Conservation (phyloP, 2,888 invertebrate species). For the Platypus cylindrus region DNA sequence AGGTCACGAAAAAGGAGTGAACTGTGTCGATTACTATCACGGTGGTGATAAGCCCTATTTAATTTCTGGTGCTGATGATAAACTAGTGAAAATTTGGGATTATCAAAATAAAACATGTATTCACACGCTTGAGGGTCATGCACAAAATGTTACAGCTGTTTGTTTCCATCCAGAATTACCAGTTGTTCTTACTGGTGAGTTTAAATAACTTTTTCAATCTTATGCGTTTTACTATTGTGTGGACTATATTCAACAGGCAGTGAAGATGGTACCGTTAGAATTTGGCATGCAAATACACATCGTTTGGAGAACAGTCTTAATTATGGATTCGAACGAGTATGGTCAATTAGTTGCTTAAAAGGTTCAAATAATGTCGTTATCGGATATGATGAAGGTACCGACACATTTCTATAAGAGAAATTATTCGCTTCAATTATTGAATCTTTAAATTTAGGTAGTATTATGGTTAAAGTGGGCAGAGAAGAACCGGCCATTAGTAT, state of each 20-base stretch:
- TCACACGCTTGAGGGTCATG: constrained; percentile 94
- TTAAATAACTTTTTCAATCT: neutral
- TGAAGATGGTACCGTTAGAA: constrained; percentile 93
- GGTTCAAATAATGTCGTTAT: constrained; percentile 95
- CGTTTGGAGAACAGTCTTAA: constrained; percentile 91
- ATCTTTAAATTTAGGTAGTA: constrained; percentile 44
- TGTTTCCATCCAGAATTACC: constrained; percentile 98
- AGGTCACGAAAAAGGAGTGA: constrained; percentile 97
- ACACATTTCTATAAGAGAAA: neutral
- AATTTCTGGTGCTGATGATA: constrained; percentile 97
- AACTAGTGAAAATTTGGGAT: constrained; percentile 98
- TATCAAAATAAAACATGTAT: constrained; percentile 99
- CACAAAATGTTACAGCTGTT: constrained; percentile 90
- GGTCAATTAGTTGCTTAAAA: constrained; percentile 88
- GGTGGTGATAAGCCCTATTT: constrained; percentile 97
- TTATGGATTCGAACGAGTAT: constrained; percentile 95
- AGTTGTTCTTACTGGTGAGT: constrained; percentile 46
- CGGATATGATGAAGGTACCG: constrained; percentile 28
- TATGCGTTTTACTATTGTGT: neutral
- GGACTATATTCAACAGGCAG: constrained; percentile 66
- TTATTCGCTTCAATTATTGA: neutral
- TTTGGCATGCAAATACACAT: constrained; percentile 99
- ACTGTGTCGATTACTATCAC: constrained; percentile 98
- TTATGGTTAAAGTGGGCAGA: constrained; percentile 80
- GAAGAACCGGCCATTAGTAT: constrained; percentile 99